Conservation (phyloP, 2,888 invertebrate species). For the Latrodectus elegans region DNA sequence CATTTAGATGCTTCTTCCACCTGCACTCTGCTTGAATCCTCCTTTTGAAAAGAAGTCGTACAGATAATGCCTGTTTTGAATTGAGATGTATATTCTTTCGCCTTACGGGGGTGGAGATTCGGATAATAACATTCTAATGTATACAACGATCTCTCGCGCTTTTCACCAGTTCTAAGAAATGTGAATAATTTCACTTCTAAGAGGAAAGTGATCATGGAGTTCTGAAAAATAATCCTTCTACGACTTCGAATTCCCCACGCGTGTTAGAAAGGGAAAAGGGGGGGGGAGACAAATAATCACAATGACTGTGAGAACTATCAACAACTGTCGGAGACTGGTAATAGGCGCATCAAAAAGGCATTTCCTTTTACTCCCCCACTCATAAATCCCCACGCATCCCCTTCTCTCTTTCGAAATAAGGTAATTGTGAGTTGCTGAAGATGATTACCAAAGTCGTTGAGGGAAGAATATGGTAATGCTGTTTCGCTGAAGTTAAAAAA, state of each 20-base stretch:
- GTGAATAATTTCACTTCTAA: neutral
- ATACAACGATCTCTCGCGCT: neutral
- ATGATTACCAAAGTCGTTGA: conserved; percentile 23
- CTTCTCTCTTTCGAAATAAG: neutral
- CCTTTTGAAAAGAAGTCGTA: too few relatives aligned
- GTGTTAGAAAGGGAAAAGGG: neutral
- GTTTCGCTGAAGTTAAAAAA: neutral
- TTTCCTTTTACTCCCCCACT: neutral
- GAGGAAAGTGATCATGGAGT: neutral
- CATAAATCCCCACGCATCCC: neutral
- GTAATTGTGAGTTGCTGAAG: neutral
- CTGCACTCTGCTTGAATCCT: too few relatives aligned
- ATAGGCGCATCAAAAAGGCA: conserved; percentile 16
- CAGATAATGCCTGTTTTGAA: too few relatives aligned
- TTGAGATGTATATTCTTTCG: too few relatives aligned
- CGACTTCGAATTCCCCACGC: neutral
- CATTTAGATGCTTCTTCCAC: too few relatives aligned
- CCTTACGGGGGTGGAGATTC: too few relatives aligned
- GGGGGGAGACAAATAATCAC: conserved; percentile 13
- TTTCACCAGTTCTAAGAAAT: neutral
- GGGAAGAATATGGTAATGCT: conserved; percentile 32
- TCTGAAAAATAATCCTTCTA: neutral
- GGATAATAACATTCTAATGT: neutral
- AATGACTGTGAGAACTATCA: neutral
- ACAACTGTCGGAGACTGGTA: conserved; percentile 2